Evolutionary conservation across 2,113 vertebrate species (phyloP).

Genomic region (Uria lomvia): DNA sequence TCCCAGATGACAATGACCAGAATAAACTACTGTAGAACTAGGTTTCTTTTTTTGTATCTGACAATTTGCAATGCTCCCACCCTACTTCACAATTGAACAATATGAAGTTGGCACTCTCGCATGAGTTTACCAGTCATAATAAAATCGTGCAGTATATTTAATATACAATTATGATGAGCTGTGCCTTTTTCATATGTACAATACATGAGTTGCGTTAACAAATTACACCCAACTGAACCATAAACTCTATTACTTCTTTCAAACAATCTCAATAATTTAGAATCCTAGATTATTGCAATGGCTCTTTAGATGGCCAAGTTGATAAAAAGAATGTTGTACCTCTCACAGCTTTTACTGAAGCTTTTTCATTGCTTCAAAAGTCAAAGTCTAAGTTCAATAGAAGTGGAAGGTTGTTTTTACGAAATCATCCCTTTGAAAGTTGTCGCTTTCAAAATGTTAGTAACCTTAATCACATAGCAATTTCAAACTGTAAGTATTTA

Average conservation of each 20-base stretch:
- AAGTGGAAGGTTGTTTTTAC: background rate
- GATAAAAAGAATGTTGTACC: background rate
- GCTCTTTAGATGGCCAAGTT: background rate
- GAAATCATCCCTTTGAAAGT: background rate
- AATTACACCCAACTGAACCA: background rate
- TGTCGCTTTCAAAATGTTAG: fast-evolving
- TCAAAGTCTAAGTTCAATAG: background rate
- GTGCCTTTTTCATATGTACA: background rate
- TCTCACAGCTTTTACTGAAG: background rate
- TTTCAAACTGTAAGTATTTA: background rate
- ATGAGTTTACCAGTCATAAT: background rate
- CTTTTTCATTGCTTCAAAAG: background rate
- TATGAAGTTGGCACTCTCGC: background rate
- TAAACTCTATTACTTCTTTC: background rate
- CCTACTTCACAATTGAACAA: background rate
- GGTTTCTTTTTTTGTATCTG: background rate
- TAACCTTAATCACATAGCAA: background rate
- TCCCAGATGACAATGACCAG: background rate
- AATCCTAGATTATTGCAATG: background rate
- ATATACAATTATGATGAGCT: background rate
- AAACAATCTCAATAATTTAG: background rate
- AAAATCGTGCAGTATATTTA: background rate
- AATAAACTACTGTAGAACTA: background rate
- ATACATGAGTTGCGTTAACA: background rate
- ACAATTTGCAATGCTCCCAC: background rate